Evolutionary conservation across 2,888 invertebrate species (phyloP).

Genomic region (Marronus borbonicus): DNA sequence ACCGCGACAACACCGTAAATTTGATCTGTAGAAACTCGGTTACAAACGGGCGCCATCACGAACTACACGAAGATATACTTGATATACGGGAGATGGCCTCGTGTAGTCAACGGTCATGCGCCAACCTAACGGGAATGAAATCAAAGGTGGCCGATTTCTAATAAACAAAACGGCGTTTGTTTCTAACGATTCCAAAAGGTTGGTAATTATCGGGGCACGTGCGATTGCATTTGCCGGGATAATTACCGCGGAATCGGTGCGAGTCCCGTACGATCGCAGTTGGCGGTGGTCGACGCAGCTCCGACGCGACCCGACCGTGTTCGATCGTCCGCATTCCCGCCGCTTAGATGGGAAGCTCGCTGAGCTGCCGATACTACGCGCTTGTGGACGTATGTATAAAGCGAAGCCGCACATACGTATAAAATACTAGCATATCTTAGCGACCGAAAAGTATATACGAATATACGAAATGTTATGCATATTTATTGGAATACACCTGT

Average conservation of each 20-base stretch:
- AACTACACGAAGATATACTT: slow-evolving; percentile 40
- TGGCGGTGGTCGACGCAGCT: neutral
- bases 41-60: slow-evolving; percentile 44
- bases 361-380: slow-evolving; percentile 4
- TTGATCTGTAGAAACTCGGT: slow-evolving; percentile 17
- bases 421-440: slow-evolving; percentile 6
- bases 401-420: slow-evolving; percentile 14
- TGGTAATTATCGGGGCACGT: slow-evolving; percentile 9
- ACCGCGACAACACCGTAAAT: neutral
- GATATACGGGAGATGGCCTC: slow-evolving; percentile 17
- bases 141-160: neutral
- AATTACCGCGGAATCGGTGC: neutral
- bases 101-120: slow-evolving; percentile 13
- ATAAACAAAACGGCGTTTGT: neutral
- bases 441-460: no score
- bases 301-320: neutral
- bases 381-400: slow-evolving; percentile 14
- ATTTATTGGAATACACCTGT: no score
- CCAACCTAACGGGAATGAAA: slow-evolving; percentile 20
- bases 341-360: neutral
- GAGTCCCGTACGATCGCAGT: neutral
- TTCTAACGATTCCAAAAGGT: neutral
- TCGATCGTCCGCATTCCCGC: neutral
- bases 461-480: no score
- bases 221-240: slow-evolving; percentile 3